Evolutionary conservation across 1,140 invertebrate species (phyloP).

Genomic region (Spodoptera litura): DNA sequence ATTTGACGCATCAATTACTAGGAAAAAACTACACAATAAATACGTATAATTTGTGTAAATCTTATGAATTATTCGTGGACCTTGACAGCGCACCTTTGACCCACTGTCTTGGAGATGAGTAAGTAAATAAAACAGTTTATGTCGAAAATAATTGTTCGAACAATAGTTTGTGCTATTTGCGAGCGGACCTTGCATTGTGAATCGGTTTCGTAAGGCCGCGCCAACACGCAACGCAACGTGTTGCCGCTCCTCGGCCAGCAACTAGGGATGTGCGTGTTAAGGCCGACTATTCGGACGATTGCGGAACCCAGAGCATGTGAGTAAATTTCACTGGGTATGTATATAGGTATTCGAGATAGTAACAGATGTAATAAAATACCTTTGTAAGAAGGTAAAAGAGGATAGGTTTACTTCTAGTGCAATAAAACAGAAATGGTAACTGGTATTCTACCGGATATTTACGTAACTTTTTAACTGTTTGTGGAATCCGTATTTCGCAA

Average conservation of each 20-base stretch:
- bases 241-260: too few relatives aligned
- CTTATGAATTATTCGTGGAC: background rate
- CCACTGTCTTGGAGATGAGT: slow-evolving; percentile 10
- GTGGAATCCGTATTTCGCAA: too few relatives aligned
- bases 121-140: slow-evolving; percentile 18
- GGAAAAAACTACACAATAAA: too few relatives aligned
- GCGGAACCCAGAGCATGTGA: background rate
- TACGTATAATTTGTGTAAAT: background rate
- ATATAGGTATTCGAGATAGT: too few relatives aligned
- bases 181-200: slow-evolving; percentile 38
- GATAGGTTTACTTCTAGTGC: too few relatives aligned
- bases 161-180: slow-evolving; percentile 16
- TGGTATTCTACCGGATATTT: background rate
- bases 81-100: slow-evolving; percentile 12
- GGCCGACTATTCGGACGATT: slow-evolving; percentile 2
- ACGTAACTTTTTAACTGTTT: too few relatives aligned
- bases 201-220: slow-evolving; percentile 25
- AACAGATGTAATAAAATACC: too few relatives aligned
- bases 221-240: slow-evolving; percentile 27
- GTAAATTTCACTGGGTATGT: background rate
- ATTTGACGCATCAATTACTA: too few relatives aligned
- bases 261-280: background rate
- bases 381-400: too few relatives aligned
- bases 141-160: slow-evolving; percentile 15
- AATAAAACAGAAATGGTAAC: too few relatives aligned